A percentile compares a stretch with the other conserved stretches of the same genome.
phyloP scores from a whole-genome alignment of 1,140 invertebrate species.

The Drosophila varians region DNA sequence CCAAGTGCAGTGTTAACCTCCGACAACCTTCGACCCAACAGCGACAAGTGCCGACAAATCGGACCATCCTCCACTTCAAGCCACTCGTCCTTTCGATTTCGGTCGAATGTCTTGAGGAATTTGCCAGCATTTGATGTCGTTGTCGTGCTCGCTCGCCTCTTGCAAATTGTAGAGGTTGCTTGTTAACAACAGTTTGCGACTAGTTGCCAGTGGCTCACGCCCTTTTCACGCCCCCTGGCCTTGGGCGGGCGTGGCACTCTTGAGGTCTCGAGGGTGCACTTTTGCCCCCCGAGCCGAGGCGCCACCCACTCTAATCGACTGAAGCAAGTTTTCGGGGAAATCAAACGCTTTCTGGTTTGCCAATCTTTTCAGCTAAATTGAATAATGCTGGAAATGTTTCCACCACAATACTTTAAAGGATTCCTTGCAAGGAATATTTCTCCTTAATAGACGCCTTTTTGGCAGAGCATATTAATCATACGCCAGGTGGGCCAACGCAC shows the following conservation, averaged over 20 bases:
- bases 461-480: constrained; percentile 69
- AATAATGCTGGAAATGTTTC: background rate
- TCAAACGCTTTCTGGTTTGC: constrained; percentile 24
- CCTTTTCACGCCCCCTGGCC: constrained; percentile 16
- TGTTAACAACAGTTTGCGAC: constrained; percentile 54
- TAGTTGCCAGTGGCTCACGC: constrained; percentile 22
- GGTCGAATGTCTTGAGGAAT: constrained; percentile 8
- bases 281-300: constrained; percentile 2
- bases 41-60: constrained; percentile 40
- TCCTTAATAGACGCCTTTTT: constrained; percentile 10
- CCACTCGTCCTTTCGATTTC: constrained; percentile 12
- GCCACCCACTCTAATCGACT: constrained; percentile 21
- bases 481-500: constrained; percentile 53
- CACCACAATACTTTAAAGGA: background rate
- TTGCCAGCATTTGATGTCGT: constrained; percentile 25
- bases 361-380: constrained; percentile 7
- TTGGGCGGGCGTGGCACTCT: constrained; percentile 1
- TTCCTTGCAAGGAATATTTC: background rate
- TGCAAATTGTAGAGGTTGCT: constrained; percentile 52
- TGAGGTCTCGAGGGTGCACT: constrained; percentile 15
- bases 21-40: constrained; percentile 30
- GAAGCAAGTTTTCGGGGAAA: constrained; percentile 6
- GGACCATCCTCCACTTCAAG: constrained; percentile 8
- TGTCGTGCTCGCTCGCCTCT: constrained; percentile 23
- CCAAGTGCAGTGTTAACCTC: constrained; percentile 46